Conservation (phyloP, 2,113 vertebrate genomes). For the Hoplias malabaricus region DNA sequence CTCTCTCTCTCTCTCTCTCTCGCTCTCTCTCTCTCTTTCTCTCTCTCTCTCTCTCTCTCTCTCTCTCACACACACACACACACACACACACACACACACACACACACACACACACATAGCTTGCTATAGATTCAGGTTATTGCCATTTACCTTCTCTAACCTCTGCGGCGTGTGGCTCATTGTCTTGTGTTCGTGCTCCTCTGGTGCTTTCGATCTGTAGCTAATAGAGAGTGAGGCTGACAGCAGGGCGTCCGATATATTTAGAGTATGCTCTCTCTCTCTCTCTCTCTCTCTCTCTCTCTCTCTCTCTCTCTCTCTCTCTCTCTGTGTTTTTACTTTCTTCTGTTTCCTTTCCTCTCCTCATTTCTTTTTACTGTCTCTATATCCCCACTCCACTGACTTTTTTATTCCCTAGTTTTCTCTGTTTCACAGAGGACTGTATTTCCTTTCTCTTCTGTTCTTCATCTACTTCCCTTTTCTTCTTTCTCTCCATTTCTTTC, state of each 20-base stretch:
- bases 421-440: too few species aligned
- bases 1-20: background rate
- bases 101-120: too few species aligned
- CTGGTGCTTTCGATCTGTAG: constrained; percentile 34
- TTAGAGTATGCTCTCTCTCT: constrained; percentile 50
- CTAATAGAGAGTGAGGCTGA: constrained; percentile 58
- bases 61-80: too few species aligned
- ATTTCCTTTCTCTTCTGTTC: background rate
- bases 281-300: background rate
- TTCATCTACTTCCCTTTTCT: too few species aligned
- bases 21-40: background rate
- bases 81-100: too few species aligned
- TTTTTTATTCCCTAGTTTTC: background rate
- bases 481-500: background rate
- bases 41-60: too few species aligned
- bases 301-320: background rate
- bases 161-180: constrained; percentile 35
- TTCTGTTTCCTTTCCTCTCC: background rate
- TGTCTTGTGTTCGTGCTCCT: constrained; percentile 47
- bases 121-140: constrained; percentile 21
- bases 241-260: constrained; percentile 53
- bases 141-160: constrained; percentile 42
- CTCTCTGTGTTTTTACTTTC: background rate
- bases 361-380: background rate
- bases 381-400: background rate